These are phyloP conservation scores for Sebastes cheni DNA, from an alignment of 2,797 vertebrate species.

Conservation along the genomic window DNA sequence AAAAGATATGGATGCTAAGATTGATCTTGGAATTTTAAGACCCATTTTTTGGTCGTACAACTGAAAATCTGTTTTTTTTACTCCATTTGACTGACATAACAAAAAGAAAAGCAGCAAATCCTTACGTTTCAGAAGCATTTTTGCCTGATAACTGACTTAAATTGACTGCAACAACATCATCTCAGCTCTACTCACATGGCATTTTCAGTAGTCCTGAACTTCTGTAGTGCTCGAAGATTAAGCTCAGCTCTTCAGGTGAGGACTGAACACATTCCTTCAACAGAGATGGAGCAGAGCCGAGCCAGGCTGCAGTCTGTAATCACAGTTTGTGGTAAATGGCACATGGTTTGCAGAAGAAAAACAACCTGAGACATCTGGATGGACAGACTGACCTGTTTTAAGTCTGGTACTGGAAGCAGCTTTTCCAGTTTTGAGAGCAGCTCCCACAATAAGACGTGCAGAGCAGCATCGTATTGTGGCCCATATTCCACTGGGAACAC, in stretches of 20 bases:
- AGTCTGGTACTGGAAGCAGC: constrained; percentile 75
- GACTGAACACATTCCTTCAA: constrained; percentile 68
- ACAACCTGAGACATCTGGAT: background rate
- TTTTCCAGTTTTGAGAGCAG: constrained; percentile 84
- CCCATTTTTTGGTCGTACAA: background rate
- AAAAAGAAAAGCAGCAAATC: background rate
- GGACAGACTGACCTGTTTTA: constrained; percentile 79
- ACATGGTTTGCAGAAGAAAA: background rate
- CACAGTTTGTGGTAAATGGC: background rate
- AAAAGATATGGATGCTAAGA: background rate
- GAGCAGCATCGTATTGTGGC: constrained; percentile 76
- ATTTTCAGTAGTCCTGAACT: constrained; percentile 61
- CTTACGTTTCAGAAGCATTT: background rate
- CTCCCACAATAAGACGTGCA: constrained; percentile 86
- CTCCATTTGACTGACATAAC: background rate
- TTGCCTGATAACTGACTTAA: background rate
- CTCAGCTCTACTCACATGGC: constrained; percentile 54
- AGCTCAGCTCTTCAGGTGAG: constrained; percentile 65
- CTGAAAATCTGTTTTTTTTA: background rate
- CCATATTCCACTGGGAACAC: constrained; percentile 87
- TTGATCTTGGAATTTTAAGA: background rate
- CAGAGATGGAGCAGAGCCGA: constrained; percentile 62
- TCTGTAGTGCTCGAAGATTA: constrained; percentile 69
- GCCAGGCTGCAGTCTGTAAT: constrained; percentile 78
- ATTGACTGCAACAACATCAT: background rate